phyloP scores from a whole-genome alignment of 2,113 vertebrate genomes.

The Orthochromis malagaraziensis region DNA sequence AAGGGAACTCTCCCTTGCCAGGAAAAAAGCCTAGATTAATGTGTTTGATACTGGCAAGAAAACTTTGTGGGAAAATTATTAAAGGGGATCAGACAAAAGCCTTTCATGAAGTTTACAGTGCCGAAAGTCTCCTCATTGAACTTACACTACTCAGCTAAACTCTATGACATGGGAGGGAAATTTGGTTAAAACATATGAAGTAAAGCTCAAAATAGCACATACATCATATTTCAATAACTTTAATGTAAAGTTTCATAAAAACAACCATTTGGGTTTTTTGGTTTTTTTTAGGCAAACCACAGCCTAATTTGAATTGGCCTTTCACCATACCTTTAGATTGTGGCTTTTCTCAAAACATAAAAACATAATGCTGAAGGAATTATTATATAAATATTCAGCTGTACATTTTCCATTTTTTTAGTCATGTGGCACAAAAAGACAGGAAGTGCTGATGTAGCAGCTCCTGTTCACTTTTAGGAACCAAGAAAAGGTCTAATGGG shows the following conservation, averaged over 20 bases:
- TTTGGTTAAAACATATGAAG: not conserved
- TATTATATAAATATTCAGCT: not conserved
- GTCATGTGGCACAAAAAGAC: conserved; percentile 31
- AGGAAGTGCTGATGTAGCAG: conserved; percentile 65
- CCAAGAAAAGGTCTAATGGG: conserved; percentile 40
- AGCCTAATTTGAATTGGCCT: not conserved
- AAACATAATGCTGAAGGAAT: not conserved
- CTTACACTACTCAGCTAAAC: not conserved
- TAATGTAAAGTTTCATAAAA: not conserved
- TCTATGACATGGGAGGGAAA: not conserved
- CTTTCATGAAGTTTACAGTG: not conserved
- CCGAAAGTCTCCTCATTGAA: not conserved
- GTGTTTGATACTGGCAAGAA: conserved; percentile 15
- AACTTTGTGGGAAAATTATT: conserved; percentile 29
- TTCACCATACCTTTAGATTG: not conserved
- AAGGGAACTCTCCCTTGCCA: conserved; percentile 5
- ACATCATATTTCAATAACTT: not conserved
- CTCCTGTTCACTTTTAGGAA: conserved; percentile 50
- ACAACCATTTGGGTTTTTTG: not conserved
- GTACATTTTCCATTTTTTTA: not conserved
- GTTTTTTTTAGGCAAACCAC: not conserved
- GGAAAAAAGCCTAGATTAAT: not conserved
- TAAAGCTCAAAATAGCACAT: not conserved
- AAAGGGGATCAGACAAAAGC: conserved; percentile 4
- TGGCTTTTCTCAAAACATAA: not conserved